Base-by-base conservation (phyloP, 2,113 vertebrate genomes). In the Nothoprocta pentlandii region DNA sequence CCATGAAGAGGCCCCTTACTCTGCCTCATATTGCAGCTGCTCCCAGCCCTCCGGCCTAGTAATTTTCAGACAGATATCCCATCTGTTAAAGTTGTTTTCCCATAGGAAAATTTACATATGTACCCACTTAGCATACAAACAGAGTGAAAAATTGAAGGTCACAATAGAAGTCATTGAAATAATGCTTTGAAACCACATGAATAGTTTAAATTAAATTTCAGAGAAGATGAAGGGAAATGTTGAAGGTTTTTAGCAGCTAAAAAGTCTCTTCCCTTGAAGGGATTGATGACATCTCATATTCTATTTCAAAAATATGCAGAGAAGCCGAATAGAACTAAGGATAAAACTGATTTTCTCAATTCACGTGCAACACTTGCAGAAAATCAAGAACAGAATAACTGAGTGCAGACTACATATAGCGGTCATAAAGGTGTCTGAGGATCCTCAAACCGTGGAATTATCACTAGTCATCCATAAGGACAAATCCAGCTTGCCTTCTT, bases 271-370 rank as follows among this genome's bases (percentile, higher is more conserved):
- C 71, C 34, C n/a, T 51, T 63, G 34, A 91, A 51, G 39, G 17
- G 89, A 86, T 51, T 16, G 28, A 59, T 74, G 71, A 23, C 39
- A 80, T 76, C 21, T 84, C 42, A 23, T 85, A 21, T 80, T 21
- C n/a, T 46, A 39, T 28, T 62, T 94, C 76, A 80, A 76, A 92
- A 95, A 58, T 68, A 90, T 34, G 28, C 62, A 47, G 77, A 83
- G 28, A 86, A 91, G 9, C 84, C 96, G 79, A 94, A 85, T 47
- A 93, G 66, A 95, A 89, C 19, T 19, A 85, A 87, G 69, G 93
- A 89, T 71, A 77, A 94, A 94, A 85, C 14, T 46, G 17, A 56
- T 21, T 80, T 91, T 61, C 79, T 4, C 30, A 73, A 77, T 36
- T 89, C 51, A 53, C 25, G 44, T 32, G 16, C 44, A 89, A 85